A percentile compares a stretch with the other conserved stretches of the same genome.
Evolutionary conservation across 2,113 vertebrate genomes (phyloP).

Genomic region (Melanotaenia duboulayi): DNA sequence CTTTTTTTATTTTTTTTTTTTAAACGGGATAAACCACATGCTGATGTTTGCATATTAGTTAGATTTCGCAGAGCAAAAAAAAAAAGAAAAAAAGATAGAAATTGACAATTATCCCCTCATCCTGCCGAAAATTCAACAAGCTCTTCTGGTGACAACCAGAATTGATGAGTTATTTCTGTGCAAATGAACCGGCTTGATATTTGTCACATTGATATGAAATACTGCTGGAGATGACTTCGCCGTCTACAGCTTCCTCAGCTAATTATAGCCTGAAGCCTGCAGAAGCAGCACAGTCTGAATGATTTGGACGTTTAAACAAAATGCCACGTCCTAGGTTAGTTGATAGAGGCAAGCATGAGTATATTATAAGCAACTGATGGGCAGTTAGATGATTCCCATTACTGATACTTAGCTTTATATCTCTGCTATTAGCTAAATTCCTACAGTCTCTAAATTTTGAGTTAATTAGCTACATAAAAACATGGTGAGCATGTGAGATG

Average conservation of each 20-base stretch:
- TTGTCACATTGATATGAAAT: slow-evolving; percentile 34
- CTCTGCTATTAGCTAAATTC: slow-evolving; percentile 1
- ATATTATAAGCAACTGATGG: slow-evolving; percentile 9
- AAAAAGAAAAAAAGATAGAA: no score
- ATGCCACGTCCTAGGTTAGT: background rate
- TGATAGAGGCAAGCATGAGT: slow-evolving; percentile 12
- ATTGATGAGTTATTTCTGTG: slow-evolving; percentile 35
- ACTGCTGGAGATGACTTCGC: slow-evolving; percentile 12
- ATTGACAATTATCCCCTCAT: slow-evolving; percentile 3
- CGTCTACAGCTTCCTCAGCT: slow-evolving; percentile 29
- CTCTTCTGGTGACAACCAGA: slow-evolving; percentile 12
- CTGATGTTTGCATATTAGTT: slow-evolving; percentile 7
- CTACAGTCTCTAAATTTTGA: slow-evolving; percentile 10
- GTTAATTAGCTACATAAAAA: slow-evolving; percentile 38
- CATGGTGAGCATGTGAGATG: slow-evolving; percentile 27
- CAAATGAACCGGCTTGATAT: slow-evolving; percentile 32
- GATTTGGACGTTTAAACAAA: slow-evolving; percentile 41
- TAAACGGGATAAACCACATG: background rate
- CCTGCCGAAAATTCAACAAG: slow-evolving; percentile 4
- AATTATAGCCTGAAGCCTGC: slow-evolving; percentile 55
- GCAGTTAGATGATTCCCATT: slow-evolving; percentile 23
- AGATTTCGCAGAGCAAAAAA: background rate
- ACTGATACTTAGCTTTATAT: slow-evolving; percentile 12
- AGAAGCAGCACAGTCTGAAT: slow-evolving; percentile 20
- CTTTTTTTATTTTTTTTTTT: slow-evolving; percentile 1